Evolutionary conservation across 2,113 vertebrate genomes (phyloP).

Genomic region (Pogonocichla stellata): DNA sequence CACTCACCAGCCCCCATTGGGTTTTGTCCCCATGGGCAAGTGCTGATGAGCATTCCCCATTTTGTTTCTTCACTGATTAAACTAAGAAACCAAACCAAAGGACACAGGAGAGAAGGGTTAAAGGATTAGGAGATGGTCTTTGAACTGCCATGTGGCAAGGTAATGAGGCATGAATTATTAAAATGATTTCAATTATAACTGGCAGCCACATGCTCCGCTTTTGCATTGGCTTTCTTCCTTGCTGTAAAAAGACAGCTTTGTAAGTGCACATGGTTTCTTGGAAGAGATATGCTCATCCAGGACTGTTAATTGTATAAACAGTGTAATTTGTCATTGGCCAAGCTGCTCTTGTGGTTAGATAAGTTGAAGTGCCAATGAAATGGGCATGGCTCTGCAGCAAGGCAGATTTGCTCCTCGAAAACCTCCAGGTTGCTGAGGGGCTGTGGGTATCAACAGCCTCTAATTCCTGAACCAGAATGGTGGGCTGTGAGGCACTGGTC

Average conservation of each 20-base stretch:
- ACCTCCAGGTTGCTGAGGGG: neutral
- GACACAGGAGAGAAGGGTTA: slow-evolving; percentile 42
- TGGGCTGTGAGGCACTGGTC: neutral
- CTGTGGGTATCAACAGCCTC: neutral
- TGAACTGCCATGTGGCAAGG: slow-evolving; percentile 60
- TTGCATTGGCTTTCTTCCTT: slow-evolving; percentile 7
- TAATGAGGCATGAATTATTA: slow-evolving; percentile 69
- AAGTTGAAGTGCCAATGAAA: neutral
- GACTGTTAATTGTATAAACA: neutral
- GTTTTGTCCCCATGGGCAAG: neutral
- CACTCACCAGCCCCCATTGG: neutral
- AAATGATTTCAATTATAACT: slow-evolving; percentile 57
- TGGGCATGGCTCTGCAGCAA: neutral
- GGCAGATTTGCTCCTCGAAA: neutral
- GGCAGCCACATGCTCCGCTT: neutral
- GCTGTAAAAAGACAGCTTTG: slow-evolving; percentile 1
- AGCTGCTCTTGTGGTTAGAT: neutral
- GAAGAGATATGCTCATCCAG: neutral
- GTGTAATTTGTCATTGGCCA: neutral
- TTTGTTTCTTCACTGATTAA: slow-evolving; percentile 48
- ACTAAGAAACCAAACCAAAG: slow-evolving; percentile 42
- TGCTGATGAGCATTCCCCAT: neutral
- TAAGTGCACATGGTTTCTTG: neutral
- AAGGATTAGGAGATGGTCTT: slow-evolving; percentile 56
- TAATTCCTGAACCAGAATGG: neutral